Conservation (phyloP, 2,888 invertebrate genomes). For the Orchesellides sinensis region DNA sequence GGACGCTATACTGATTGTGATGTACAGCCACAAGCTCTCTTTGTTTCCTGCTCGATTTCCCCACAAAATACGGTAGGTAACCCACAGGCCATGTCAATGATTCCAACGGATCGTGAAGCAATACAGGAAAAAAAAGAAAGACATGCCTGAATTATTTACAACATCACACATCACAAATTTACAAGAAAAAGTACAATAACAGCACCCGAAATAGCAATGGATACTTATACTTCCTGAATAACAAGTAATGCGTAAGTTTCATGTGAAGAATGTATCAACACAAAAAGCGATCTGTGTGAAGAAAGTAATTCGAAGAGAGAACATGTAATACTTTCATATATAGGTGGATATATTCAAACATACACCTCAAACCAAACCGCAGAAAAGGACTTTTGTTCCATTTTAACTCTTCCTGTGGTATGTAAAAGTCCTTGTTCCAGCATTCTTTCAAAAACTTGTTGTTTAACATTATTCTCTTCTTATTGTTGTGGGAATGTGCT, state of each 20-base stretch:
- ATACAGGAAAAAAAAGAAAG: constrained; percentile 25
- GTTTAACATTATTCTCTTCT: not conserved
- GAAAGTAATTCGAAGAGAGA: no score
- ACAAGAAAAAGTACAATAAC: not conserved
- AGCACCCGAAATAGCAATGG: not conserved
- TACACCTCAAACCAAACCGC: not conserved
- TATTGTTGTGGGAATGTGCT: constrained; percentile 19
- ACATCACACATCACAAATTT: constrained; percentile 38
- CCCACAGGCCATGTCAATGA: constrained; percentile 21
- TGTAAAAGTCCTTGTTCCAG: not conserved
- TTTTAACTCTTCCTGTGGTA: no score
- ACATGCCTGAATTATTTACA: constrained; percentile 57
- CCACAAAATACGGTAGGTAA: constrained; percentile 26
- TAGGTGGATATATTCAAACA: not conserved
- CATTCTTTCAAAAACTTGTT: constrained; percentile 18
- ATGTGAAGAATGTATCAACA: not conserved
- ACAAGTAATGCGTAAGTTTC: not conserved
- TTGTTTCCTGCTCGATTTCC: constrained; percentile 82
- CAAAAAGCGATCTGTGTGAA: not conserved
- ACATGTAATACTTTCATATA: not conserved
- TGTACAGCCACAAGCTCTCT: constrained; percentile 89
- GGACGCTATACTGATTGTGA: constrained; percentile 86
- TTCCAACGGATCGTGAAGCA: constrained; percentile 15
- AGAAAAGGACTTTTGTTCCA: not conserved
- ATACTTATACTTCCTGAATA: not conserved